Conservation (phyloP, 2,113 vertebrate species). For the Microcebus murinus region DNA sequence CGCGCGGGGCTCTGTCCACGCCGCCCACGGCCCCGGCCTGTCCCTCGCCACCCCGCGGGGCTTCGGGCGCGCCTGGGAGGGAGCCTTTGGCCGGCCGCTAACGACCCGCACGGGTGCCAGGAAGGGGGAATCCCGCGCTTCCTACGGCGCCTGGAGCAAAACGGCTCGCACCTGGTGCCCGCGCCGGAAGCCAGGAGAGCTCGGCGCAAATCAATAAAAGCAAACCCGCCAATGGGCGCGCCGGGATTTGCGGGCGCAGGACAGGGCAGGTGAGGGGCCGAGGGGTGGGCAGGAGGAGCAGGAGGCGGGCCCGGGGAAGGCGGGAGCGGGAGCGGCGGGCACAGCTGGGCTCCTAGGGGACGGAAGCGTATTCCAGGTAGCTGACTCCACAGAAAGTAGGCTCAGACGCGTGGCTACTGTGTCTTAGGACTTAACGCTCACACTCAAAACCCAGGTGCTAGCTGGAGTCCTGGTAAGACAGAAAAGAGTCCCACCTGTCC, state of each 20-base stretch:
- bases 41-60: background rate
- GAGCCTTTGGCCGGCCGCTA: too few relatives aligned
- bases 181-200: background rate
- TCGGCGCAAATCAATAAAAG: background rate
- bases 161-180: accelerated
- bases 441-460: background rate
- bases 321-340: background rate
- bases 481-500: background rate
- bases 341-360: background rate
- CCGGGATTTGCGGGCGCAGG: accelerated
- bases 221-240: background rate
- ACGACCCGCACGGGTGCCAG: accelerated
- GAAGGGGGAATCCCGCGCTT: background rate
- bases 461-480: background rate
- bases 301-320: too few relatives aligned
- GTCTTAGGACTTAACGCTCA: background rate
- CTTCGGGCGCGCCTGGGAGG: accelerated
- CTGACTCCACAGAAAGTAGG: background rate
- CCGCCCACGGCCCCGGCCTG: accelerated
- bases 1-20: background rate
- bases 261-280: accelerated
- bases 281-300: background rate
- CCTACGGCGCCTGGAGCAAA: background rate
- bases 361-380: background rate
- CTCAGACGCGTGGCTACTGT: background rate